These are phyloP conservation scores for Daktulosphaira vitifoliae DNA, from an alignment of 1,140 invertebrate genomes.

Conservation along the genomic window DNA sequence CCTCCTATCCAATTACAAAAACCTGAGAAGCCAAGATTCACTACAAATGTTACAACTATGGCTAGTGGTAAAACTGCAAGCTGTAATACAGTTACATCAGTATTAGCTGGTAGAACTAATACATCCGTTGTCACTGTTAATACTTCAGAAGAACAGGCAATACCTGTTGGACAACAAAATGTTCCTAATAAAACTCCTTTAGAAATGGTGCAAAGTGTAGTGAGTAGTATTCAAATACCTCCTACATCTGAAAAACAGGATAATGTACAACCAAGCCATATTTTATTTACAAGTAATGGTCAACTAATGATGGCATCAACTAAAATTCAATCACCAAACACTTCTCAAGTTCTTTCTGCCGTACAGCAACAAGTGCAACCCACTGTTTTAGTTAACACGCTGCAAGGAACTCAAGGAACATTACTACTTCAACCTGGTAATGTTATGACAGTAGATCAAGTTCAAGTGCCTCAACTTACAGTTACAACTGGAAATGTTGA, in stretches of 20 bases:
- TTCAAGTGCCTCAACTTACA: conserved; percentile 51
- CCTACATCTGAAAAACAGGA: conserved; percentile 33
- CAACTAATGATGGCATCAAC: conserved; percentile 61
- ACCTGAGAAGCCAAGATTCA: conserved; percentile 17
- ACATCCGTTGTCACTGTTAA: conserved; percentile 64
- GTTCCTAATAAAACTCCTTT: conserved; percentile 56
- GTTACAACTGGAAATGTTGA: conserved; percentile 44
- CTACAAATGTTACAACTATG: conserved; percentile 56
- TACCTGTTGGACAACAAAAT: conserved; percentile 13
- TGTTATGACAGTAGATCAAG: conserved; percentile 56
- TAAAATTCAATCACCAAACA: conserved; percentile 53
- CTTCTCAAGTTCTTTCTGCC: conserved; percentile 46
- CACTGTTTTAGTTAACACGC: conserved; percentile 69
- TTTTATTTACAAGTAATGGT: conserved; percentile 62
- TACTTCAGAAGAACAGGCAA: conserved; percentile 2
- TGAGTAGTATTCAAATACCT: conserved; percentile 61
- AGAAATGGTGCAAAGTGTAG: conserved; percentile 71
- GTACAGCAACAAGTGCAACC: conserved; percentile 56
- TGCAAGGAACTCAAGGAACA: conserved; percentile 53
- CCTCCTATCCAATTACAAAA: conserved; percentile 9
- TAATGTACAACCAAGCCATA: conserved; percentile 52
- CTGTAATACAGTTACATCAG: conserved; percentile 67
- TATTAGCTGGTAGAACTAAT: conserved; percentile 62
- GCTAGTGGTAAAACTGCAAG: conserved; percentile 62
- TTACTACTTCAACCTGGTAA: conserved; percentile 65